Base-by-base conservation (phyloP, 2,888 invertebrate genomes). In the Melinaea marsaeus region DNA sequence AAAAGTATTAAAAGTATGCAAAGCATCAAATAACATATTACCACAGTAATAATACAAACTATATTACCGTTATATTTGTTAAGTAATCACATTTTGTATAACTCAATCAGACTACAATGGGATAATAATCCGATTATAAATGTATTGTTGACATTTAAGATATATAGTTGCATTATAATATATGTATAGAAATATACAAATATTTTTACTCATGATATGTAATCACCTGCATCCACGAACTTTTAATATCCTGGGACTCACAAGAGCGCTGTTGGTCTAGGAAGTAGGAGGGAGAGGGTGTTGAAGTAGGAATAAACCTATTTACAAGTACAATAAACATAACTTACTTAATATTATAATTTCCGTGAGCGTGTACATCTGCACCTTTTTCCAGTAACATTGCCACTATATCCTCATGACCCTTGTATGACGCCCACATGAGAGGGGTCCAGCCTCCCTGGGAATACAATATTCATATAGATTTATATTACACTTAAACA, bases 391-490 rank as follows among this genome's bases (percentile, higher is more conserved):
- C 95, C 70, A 99, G 85, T 55, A 99, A 90, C 62, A 95, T 80
- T 47, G 93, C 92, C 47, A 95, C 98, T 66, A 96, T 93, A 47
- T 95, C 94, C 42, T 94, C 93, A 72, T 94, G 93, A 6, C 97
- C 98, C 83, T 98, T 98, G 90, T 99, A 99, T 7, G 97, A 94
- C 0, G 98, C 97, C 99, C 99, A 99, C 95, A 99, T 97, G 62
- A 99, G 92, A 0, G 99, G 93, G 3, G 98, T 96, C 99, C 99
- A 99, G 47, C 97, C 98, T 72, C 98, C 98, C 98, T 98, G 85
- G 68, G 9, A 42, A 42, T 3, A 42, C 0, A 42, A 73, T 79
- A 68, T 46, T 62, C 66, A 67, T 61, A 58, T 45, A 60, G 13
- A 45, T 45, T 11, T 58, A 32, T 6, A 22, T 47, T 54, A 33